Percentiles rank a stretch among this genome's conserved stretches.
Conservation (phyloP, 2,113 vertebrate genomes). For the Smithornis capensis region DNA sequence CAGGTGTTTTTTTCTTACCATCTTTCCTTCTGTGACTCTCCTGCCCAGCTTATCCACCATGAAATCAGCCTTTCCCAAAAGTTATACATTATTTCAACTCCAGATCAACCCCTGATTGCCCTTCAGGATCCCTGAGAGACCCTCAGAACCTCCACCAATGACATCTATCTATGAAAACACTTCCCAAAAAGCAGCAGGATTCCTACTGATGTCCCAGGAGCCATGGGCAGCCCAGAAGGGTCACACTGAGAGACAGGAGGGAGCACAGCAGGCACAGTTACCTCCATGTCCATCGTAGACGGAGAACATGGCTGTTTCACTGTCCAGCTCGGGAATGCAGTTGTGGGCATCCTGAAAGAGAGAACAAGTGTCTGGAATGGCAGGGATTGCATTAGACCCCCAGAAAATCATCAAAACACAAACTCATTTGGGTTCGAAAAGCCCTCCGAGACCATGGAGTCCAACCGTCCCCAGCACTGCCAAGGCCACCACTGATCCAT, state of each 20-base stretch:
- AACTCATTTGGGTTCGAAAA: not conserved
- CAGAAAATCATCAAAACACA: not conserved
- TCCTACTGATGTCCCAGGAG: not conserved
- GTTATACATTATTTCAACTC: not conserved
- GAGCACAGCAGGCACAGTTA: slow-evolving; percentile 31
- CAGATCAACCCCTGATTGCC: not conserved
- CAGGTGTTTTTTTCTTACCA: not conserved
- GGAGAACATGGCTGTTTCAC: slow-evolving; percentile 95
- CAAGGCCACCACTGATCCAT: not conserved
- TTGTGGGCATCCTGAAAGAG: slow-evolving; percentile 94
- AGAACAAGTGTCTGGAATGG: not conserved
- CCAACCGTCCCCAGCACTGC: not conserved
- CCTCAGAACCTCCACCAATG: not conserved
- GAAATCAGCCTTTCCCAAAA: not conserved
- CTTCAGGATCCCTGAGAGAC: not conserved
- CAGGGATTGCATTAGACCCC: not conserved
- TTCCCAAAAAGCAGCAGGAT: not conserved
- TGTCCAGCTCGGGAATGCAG: slow-evolving; percentile 93
- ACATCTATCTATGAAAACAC: not conserved
- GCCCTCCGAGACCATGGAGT: not conserved
- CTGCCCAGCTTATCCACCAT: not conserved
- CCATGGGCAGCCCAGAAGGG: not conserved
- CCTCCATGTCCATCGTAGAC: slow-evolving; percentile 99
- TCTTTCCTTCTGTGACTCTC: not conserved
- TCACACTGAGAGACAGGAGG: not conserved